phyloP scores from a whole-genome alignment of 2,113 vertebrate genomes.

The Pagrus major region DNA sequence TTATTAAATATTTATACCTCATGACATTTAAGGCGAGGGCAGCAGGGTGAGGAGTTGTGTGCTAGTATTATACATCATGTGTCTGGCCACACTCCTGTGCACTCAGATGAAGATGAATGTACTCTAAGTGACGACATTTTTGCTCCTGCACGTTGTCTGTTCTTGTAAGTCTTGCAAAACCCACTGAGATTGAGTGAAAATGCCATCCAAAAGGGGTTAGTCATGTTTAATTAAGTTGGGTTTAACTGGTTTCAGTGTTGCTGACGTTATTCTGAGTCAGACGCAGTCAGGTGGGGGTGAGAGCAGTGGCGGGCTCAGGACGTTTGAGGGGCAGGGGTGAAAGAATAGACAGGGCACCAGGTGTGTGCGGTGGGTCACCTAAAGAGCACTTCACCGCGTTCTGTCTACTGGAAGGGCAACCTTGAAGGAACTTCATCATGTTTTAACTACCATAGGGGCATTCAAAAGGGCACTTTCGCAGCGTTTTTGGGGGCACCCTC shows the following conservation, averaged over 20 bases:
- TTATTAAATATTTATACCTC: slow-evolving; percentile 23
- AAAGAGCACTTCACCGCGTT: too few species aligned
- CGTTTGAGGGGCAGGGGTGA: too few species aligned
- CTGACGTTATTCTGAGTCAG: slow-evolving; percentile 24
- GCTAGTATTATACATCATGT: slow-evolving; percentile 3
- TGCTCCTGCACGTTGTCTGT: slow-evolving; percentile 27
- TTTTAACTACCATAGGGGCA: too few species aligned
- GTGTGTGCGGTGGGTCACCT: too few species aligned
- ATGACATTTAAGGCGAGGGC: background rate
- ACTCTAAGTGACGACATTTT: slow-evolving; percentile 4
- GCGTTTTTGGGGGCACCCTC: too few species aligned
- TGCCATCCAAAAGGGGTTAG: slow-evolving; percentile 17
- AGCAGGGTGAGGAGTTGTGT: background rate
- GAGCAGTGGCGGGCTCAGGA: too few species aligned
- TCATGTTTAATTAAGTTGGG: slow-evolving; percentile 38
- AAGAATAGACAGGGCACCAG: too few species aligned
- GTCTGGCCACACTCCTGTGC: slow-evolving; percentile 9
- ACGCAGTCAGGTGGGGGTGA: background rate
- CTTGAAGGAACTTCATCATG: too few species aligned
- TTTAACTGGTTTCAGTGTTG: slow-evolving; percentile 33
- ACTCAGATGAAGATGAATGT: slow-evolving; percentile 24
- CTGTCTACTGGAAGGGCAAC: too few species aligned
- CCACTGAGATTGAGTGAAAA: slow-evolving; percentile 17
- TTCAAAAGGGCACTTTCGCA: too few species aligned
- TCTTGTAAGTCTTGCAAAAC: slow-evolving; percentile 27